A percentile compares a stretch with the other conserved stretches of the same genome.
These are phyloP conservation scores for Apteryx mantelli DNA, from an alignment of 2,113 vertebrate genomes.

Conservation along the genomic window DNA sequence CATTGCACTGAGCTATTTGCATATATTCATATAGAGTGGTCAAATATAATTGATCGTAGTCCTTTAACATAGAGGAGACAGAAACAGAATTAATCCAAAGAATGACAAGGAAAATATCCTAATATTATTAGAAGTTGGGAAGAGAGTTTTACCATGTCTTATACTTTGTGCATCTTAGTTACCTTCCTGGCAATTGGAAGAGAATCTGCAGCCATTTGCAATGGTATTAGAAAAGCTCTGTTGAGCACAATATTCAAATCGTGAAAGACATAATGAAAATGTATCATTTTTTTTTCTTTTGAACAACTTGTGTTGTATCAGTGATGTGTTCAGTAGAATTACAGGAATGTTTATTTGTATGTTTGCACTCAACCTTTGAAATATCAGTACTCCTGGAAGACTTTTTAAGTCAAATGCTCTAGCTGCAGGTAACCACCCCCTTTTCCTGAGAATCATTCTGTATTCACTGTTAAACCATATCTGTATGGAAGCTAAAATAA, in stretches of 20 bases:
- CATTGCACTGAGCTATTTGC: neutral
- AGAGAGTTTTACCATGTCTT: neutral
- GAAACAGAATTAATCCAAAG: neutral
- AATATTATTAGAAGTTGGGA: neutral
- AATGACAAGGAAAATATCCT: neutral
- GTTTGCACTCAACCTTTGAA: neutral
- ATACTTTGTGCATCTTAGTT: neutral
- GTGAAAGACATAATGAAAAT: neutral
- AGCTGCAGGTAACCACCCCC: neutral
- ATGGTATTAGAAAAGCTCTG: neutral
- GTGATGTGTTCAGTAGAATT: neutral
- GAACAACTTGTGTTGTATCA: neutral
- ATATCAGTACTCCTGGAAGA: neutral
- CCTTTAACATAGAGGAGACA: neutral
- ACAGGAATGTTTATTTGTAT: neutral
- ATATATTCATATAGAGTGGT: neutral
- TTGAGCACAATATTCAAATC: neutral
- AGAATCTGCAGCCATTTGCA: neutral
- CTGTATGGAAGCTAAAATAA: constrained; percentile 23
- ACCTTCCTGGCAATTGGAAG: neutral
- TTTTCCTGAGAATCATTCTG: neutral
- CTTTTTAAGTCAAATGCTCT: neutral
- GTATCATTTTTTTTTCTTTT: neutral
- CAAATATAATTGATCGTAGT: neutral
- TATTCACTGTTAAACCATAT: neutral